These are phyloP conservation scores for Caenorhabditis sinica DNA, from an alignment of 2,888 invertebrate genomes.

Conservation along the genomic window DNA sequence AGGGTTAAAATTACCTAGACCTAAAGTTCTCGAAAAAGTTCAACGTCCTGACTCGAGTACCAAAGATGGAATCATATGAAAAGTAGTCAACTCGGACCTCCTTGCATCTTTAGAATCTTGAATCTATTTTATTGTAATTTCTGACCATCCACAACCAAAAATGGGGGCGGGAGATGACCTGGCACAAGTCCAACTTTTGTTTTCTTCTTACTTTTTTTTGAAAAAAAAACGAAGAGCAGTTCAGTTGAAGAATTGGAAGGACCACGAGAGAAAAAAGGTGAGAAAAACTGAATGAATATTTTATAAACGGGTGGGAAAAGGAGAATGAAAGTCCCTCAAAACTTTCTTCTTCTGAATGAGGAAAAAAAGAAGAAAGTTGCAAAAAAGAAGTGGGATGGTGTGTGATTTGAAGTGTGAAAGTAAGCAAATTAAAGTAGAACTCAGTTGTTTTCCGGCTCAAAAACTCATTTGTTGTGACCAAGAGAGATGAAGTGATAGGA, in stretches of 20 bases:
- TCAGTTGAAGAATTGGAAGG: constrained; percentile 1
- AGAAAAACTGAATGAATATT: constrained; percentile 42
- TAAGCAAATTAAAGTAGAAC: background rate
- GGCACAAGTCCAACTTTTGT: constrained; percentile 31
- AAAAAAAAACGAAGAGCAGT: constrained; percentile 10
- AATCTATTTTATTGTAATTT: background rate
- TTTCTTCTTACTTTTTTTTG: constrained; percentile 1
- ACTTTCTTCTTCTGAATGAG: background rate
- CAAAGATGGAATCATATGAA: too few relatives aligned
- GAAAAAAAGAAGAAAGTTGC: background rate
- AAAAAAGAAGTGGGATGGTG: too few relatives aligned
- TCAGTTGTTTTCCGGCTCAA: constrained; percentile 10
- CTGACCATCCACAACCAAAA: background rate
- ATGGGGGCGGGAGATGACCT: constrained; percentile 27
- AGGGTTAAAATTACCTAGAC: too few relatives aligned
- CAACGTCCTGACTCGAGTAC: too few relatives aligned
- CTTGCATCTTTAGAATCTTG: too few relatives aligned
- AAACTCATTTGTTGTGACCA: background rate
- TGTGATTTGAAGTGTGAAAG: background rate
- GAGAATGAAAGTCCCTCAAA: constrained; percentile 10
- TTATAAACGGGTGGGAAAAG: constrained; percentile 39
- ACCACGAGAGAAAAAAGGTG: constrained; percentile 6
- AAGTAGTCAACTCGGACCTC: too few relatives aligned
- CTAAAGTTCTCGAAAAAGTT: too few relatives aligned
- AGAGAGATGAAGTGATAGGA: background rate